Percentiles rank a stretch among this genome's conserved stretches.
phyloP scores from a whole-genome alignment of 2,888 invertebrate genomes.

The Drosophila dives region DNA sequence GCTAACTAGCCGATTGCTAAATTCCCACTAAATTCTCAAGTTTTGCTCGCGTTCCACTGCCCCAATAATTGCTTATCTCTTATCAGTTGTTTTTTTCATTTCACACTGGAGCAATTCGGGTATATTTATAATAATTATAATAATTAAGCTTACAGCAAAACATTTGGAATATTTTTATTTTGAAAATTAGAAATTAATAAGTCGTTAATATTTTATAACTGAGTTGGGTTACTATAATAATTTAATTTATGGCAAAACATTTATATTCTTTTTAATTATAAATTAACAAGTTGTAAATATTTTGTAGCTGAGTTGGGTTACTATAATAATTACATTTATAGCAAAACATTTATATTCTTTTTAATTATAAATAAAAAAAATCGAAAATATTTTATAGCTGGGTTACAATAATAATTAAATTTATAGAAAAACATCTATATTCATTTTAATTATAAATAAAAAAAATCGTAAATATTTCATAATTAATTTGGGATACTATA shows the following conservation, averaged over 20 bases:
- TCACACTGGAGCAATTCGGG: conserved; percentile 22
- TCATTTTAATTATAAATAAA: too few relatives aligned
- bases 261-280: too few relatives aligned
- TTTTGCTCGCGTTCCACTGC: conserved; percentile 39
- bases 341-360: neutral
- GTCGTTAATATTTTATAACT: too few relatives aligned
- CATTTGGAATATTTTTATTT: too few relatives aligned
- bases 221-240: too few relatives aligned
- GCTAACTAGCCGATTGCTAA: conserved; percentile 56
- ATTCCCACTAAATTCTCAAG: conserved; percentile 56
- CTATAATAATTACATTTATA: neutral
- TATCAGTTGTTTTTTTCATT: conserved; percentile 56
- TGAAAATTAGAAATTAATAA: too few relatives aligned
- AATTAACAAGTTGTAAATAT: too few relatives aligned
- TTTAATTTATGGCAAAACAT: too few relatives aligned
- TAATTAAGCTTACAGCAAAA: neutral
- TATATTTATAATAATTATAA: neutral
- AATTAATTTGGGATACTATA: too few relatives aligned
- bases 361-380: too few relatives aligned
- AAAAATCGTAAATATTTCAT: too few relatives aligned
- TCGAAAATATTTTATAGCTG: neutral
- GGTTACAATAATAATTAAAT: neutral
- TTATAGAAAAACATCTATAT: neutral
- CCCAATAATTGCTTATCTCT: conserved; percentile 48
- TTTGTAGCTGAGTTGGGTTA: too few relatives aligned